Percentiles rank a stretch among this genome's conserved stretches.
phyloP scores from a whole-genome alignment of 2,113 vertebrate species.

The Nematolebias whitei region DNA sequence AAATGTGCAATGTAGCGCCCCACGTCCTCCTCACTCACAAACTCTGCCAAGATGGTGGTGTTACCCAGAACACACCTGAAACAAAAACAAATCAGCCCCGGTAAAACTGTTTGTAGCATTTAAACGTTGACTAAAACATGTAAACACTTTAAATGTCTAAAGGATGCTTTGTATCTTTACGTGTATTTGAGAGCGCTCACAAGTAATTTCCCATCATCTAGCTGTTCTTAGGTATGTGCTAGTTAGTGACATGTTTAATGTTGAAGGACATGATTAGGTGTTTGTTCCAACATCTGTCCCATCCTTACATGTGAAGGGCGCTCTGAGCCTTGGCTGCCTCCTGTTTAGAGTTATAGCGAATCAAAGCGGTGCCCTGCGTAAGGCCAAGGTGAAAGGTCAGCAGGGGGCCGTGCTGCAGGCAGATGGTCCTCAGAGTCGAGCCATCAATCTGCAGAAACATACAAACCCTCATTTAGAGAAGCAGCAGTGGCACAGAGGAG shows the following conservation, averaged over 20 bases:
- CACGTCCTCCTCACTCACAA: constrained; percentile 98
- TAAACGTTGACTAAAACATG: too few species aligned
- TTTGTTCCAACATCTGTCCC: too few species aligned
- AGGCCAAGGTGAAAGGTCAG: constrained; percentile 99
- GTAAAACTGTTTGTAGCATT: too few species aligned
- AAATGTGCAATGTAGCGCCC: constrained; percentile 98
- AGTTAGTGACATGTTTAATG: neutral
- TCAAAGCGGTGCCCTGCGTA: constrained; percentile 98
- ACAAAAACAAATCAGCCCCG: neutral
- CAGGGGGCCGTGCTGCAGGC: constrained; percentile 99
- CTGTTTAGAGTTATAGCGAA: constrained; percentile 97
- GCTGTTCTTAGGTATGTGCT: too few species aligned
- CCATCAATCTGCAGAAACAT: constrained; percentile 88
- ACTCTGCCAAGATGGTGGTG: constrained; percentile 99
- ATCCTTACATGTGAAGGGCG: constrained; percentile 90
- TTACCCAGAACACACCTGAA: constrained; percentile 98
- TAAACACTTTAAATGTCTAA: too few species aligned
- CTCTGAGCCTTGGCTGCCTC: constrained; percentile 99
- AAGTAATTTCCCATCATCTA: too few species aligned
- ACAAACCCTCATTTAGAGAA: neutral
- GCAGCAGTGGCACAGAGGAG: neutral
- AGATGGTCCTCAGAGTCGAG: constrained; percentile 98
- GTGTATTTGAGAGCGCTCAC: too few species aligned
- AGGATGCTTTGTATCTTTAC: too few species aligned
- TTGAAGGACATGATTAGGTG: neutral